Conservation (phyloP, 2,113 vertebrate genomes). For the Numenius arquata region DNA sequence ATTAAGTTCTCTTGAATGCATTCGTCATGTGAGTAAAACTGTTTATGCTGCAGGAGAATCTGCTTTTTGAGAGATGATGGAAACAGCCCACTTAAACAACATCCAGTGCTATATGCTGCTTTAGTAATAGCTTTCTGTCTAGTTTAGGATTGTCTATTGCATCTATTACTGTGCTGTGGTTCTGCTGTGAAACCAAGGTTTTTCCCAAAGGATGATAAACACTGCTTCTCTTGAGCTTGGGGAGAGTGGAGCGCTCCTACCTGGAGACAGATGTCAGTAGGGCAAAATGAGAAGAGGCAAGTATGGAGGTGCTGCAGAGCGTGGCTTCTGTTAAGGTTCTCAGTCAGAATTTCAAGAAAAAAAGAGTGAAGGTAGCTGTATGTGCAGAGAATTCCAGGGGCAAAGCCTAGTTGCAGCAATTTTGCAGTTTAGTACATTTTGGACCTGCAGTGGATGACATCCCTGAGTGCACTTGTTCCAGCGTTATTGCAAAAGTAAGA, state of each 20-base stretch:
- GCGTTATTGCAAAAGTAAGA: neutral
- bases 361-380: neutral
- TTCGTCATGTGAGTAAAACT: constrained; percentile 14
- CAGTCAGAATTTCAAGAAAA: neutral
- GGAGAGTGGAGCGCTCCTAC: accelerated
- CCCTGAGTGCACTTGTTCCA: neutral
- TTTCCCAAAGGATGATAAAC: neutral
- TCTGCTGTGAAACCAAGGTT: neutral
- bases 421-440: neutral
- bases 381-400: neutral
- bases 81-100: neutral
- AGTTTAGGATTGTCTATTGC: constrained; percentile 12
- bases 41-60: constrained; percentile 3
- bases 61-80: constrained; percentile 27
- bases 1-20: neutral
- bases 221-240: neutral
- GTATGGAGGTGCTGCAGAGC: neutral
- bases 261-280: neutral
- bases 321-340: neutral
- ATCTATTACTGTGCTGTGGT: neutral
- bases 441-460: neutral
- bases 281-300: neutral
- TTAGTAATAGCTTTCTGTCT: constrained; percentile 24
- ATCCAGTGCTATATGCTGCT: neutral
- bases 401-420: neutral